Evolutionary conservation across 2,888 invertebrate genomes (phyloP), one percentile per base, ranked within the genome.

Genomic region (Temnothorax rugatulus): DNA sequence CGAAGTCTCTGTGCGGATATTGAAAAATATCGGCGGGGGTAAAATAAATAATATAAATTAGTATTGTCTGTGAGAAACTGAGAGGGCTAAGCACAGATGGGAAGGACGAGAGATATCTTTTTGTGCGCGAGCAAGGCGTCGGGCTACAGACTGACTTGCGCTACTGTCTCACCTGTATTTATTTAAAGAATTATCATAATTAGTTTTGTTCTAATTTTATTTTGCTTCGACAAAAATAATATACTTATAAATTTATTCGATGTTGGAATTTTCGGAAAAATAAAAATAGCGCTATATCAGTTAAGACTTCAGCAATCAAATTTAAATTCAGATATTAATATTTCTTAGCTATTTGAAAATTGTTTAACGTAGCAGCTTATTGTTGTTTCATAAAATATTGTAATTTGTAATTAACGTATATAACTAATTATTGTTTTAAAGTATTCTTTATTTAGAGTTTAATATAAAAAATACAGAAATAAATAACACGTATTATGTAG

Each of bases 61-160:
- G 34, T 21, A 21, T 34, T 54, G 47, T 21, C 9, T 34, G 34
- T 5, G 15, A 15, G 34, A 25, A 54, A 66, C 15, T 21, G 64
- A 34, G n/a, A 13, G 25, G 18, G 54, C 7, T 18, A 47, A 57
- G 18, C 13, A 34, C 47, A 69, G 0, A 57, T 15, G 4, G 29
- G 15, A 34, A 21, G 59, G 34, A 15, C 11, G 38, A 25, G 11
- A 21, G 64, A 9, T 13, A 25, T 21, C 57, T 73, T 77, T 68
- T 29, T 29, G 21, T 44, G 2, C 25, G 25, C 69, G 68, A 47
- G 52, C 21, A 52, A 64, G 47, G 38, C 44, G 91, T 61, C 91
- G 86, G 91, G 83, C 89, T 84, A 71, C 83, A 73, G 81, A 84
- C 69, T 81, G 87, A 91, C 88, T 87, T 47, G 83, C 84, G 87